Evolutionary conservation across 2,797 vertebrate species (phyloP), one percentile per base, ranked within the genome.

Genomic region (Rhinella marina): DNA sequence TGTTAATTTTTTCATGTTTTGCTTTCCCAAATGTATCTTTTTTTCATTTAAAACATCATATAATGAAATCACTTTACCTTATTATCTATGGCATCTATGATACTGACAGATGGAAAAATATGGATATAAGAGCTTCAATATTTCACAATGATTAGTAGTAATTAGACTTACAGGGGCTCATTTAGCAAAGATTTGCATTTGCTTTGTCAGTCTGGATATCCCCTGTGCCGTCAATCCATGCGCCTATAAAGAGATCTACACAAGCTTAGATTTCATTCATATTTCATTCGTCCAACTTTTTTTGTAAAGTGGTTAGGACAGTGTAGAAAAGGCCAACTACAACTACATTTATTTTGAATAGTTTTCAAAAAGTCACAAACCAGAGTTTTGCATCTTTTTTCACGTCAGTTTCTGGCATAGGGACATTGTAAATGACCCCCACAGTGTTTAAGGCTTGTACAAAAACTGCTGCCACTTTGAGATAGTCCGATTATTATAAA

Each of bases 371-470:
- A 5, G 41, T 41, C 41, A 41, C 41, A 41, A 41, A 41, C 41
- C 41, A 41, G 41, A 41, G 41, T 4, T 41, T 41, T 41, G 41
- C 41, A 41, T 41, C 41, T 41, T 41, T 41, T 41, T 41, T 41
- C n/a, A 41, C 41, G 3, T 41, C 41, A 41, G 41, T 41, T 41
- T 41, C 41, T 41, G 41, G 41, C 41, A 41, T 41, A 41, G 41
- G 41, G 41, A 41, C 41, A 41, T 41, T 41, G 41, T 41, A 41
- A 41, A 41, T 41, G 41, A 41, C 41, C 41, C 32, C 41, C 84
- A 86, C 75, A 79, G 62, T 86, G 76, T 41, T 86, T 9, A 32
- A 56, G 54, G 25, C n/a, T 83, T 72, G 64, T 21, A 56, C 81
- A 83, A 83, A 83, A 83, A 72, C 66, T 2, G 2, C 17, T 19